phyloP scores from a whole-genome alignment of 1,140 invertebrate species.

The Nephotettix cincticeps region DNA sequence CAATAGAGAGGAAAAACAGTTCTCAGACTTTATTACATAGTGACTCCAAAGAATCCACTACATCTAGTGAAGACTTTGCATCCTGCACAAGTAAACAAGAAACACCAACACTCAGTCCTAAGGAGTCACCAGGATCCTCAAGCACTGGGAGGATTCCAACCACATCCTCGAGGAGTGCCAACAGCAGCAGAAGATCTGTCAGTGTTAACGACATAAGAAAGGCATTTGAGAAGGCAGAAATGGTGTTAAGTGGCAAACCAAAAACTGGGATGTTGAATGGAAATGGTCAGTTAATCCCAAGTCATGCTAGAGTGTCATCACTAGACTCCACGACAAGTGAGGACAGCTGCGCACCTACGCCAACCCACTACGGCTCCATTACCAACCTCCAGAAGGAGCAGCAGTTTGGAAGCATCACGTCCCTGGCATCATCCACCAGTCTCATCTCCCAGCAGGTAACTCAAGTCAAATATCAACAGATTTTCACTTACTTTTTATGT shows the following conservation, averaged over 20 bases:
- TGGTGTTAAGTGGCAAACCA: constrained; percentile 5
- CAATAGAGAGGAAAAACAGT: not conserved
- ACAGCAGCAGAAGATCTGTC: constrained; percentile 41
- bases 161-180: constrained; percentile 33
- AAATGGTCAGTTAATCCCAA: not conserved
- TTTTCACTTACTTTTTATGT: too few species aligned
- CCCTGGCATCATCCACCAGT: constrained; percentile 61
- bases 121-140: constrained; percentile 6
- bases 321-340: constrained; percentile 53
- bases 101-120: not conserved
- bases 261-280: constrained; percentile 7
- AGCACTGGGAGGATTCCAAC: constrained; percentile 34
- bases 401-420: constrained; percentile 62
- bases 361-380: constrained; percentile 48
- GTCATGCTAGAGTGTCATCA: constrained; percentile 51
- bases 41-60: not conserved
- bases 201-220: constrained; percentile 62
- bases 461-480: too few species aligned
- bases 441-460: constrained; percentile 60
- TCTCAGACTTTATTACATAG: not conserved
- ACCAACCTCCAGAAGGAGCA: constrained; percentile 51
- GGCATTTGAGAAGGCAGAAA: constrained; percentile 57
- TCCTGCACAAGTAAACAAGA: constrained; percentile 10
- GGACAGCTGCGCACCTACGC: constrained; percentile 45
- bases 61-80: not conserved